Base-by-base conservation (phyloP, 1,140 invertebrate genomes). In the Drosophila serrata region DNA sequence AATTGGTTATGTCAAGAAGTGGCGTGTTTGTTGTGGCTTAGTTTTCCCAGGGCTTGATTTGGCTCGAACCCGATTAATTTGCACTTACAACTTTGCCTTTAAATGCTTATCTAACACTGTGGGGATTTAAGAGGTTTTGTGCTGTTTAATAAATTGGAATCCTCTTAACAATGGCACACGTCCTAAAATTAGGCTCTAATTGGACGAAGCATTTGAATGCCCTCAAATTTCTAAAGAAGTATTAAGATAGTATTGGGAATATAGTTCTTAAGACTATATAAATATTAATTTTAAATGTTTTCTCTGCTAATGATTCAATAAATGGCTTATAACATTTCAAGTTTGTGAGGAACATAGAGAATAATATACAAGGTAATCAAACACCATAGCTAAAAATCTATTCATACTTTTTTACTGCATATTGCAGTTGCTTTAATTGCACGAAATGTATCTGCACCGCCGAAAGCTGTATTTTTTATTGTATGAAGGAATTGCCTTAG, bases 1-100 rank as follows among this genome's bases (percentile, higher is more conserved):
- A 69, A 69, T 67, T 69, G 65, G 67, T 73, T 59, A 40, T 59
- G 68, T 70, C 68, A 58, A 72, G 65, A 70, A 70, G 68, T 59
- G 43, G 53, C 24, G 40, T 73, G 69, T 72, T 72, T 72, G 51
- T 35, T 73, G 51, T 42, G 69, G 69, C 43, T 73, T 73, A 72
- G 67, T 48, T 43, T 39, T 39, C 40, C 63, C 40, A 45, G 40
- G 40, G 40, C 31, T 72, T 72, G 51, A 72, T 72, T 73, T 39
- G 69, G 35, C 42, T 49, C 69, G 65, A 58, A 48, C 35, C 68
- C 67, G 67, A 49, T 73, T 73, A 73, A 72, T 59, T 72, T 73
- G 35, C 37, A 49, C 53, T 58, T 43, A 27, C 40, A 72, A 72
- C 43, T 72, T 49, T 40, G 19, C 53, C 33, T 40, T 69, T 46